Base-by-base conservation (phyloP, 92 coral and sea anemone species). In the Parazoanthus swiftii region DNA sequence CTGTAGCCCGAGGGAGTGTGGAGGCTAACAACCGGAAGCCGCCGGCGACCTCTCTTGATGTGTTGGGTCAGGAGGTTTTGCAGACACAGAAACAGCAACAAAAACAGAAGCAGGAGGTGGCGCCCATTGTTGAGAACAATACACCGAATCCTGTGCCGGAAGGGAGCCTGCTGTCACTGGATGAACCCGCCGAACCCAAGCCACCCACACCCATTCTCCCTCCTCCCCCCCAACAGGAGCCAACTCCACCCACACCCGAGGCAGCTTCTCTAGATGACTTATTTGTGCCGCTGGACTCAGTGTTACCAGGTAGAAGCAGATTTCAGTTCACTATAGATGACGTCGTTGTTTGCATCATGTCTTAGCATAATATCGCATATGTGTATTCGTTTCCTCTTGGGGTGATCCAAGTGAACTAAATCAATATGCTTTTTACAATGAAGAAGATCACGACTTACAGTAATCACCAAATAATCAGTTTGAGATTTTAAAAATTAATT, bases 31-130 rank as follows among this genome's bases (percentile, higher is more conserved):
- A 87, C 16, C 87, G 86, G 18, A 91, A 94, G 54, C 85, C 91
- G 4, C 94, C 93, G 18, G 88, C 95, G 11, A 92, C 93, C 33
- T 92, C 98, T 0, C 92, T 97, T 21, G 99, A 97, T 86, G 21
- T 97, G 8, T 80, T 97, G 8, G 98, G 99, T 14, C 99, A 92
- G 78, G 99, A 97, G 76, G 87, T 91, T 14, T 38, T 97, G 86
- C 96, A 93, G 85, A 93, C 91, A 59, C 99, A 97, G 84, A 97
- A 97, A 76, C 98, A 93, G 77, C 93, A 94, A 39, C 99, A 96
- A 89, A 94, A 91, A 54, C 94, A 91, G 54, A 94, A 93, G 77
- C 98, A 93, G 71, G 88, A 93, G 18, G 93, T 89, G 6, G 74
- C 93, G 35, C 95, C 98, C 35, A 25, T 91, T 38, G 88, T 81